phyloP scores from a whole-genome alignment of 2,113 vertebrate genomes.

The Alosa alosa region DNA sequence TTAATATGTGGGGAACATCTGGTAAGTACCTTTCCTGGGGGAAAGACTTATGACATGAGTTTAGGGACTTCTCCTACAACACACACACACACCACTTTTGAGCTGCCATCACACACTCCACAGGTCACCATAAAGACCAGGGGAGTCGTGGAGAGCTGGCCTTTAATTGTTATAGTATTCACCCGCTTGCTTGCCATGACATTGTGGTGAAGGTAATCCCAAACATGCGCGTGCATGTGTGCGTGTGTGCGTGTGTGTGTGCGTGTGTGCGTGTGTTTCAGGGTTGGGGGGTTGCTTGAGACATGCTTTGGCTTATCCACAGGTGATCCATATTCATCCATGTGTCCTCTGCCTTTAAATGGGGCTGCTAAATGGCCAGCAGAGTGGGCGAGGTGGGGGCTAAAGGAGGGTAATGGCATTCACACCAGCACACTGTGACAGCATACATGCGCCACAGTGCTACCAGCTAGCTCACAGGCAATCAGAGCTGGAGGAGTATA shows the following conservation, averaged over 20 bases:
- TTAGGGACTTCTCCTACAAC: background rate
- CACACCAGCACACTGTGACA: conserved; percentile 4
- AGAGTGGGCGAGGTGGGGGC: background rate
- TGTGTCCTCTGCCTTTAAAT: conserved; percentile 18
- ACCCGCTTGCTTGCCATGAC: background rate
- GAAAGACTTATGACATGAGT: background rate
- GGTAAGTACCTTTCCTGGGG: background rate
- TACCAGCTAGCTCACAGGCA: background rate
- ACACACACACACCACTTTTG: background rate
- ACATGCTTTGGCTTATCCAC: conserved; percentile 6
- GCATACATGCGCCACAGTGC: background rate
- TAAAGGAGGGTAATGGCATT: conserved; percentile 31
- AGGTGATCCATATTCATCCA: conserved; percentile 26
- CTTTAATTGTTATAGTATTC: background rate
- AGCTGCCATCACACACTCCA: background rate
- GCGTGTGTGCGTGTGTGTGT: background rate
- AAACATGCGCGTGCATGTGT: background rate
- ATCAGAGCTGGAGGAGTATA: background rate
- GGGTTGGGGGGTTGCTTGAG: background rate
- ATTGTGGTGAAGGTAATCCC: too few relatives aligned
- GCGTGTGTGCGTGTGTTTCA: background rate
- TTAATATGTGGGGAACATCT: background rate
- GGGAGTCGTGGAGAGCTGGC: background rate
- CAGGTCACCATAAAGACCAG: background rate
- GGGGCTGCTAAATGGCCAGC: conserved; percentile 4